Base-by-base conservation (phyloP, 2,888 invertebrate species). In the Lepidonotus clava region DNA sequence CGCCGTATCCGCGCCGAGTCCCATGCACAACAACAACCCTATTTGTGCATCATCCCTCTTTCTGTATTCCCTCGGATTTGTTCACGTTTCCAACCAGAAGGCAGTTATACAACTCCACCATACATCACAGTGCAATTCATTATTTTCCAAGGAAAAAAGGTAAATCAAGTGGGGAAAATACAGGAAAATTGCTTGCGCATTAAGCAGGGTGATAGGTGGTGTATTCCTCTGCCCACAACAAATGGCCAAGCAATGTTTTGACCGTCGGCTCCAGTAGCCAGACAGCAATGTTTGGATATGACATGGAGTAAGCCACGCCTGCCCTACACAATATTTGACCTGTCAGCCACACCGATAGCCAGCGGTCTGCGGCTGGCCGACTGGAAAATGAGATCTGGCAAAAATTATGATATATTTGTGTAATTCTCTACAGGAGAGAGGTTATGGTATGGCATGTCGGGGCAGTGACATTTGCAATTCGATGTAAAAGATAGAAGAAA, bases 241-340 rank as follows among this genome's bases (percentile, higher is more conserved):
- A 76, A 76, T 76, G 76, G 24, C 76, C 76, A 11, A 34, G 14
- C 76, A 40, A 14, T 76, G 76, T 76, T 76, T 76, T 61, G 34
- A n/a, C 76, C 61, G 61, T 6, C 61, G 61, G 61, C 61, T n/a
- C 61, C 61, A 21, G 76, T 21, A 76, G 40, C 38, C 36, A 36
- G 76, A 76, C 76, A 28, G 18, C 76, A 36, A 76, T 76, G 76
- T 76, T 76, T 76, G 76, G 76, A 76, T 76, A 76, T 76, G 76
- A 76, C 76, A 36, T 36, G 76, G 76, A 76, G 40, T 38, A 76
- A 76, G 40, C 38, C 76, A 76, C 38, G 38, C 36, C 76, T n/a
- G 24, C 14, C 76, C 76, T 28, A 32, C 61, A 61, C 61, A 76
- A 76, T 76, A 76, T 76, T 76, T 76, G 76, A 76, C 38, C 40